Percentiles rank a stretch among this genome's conserved stretches.
These are phyloP conservation scores for Drosophila persimilis DNA, from an alignment of 1,140 invertebrate genomes.

Conservation along the genomic window DNA sequence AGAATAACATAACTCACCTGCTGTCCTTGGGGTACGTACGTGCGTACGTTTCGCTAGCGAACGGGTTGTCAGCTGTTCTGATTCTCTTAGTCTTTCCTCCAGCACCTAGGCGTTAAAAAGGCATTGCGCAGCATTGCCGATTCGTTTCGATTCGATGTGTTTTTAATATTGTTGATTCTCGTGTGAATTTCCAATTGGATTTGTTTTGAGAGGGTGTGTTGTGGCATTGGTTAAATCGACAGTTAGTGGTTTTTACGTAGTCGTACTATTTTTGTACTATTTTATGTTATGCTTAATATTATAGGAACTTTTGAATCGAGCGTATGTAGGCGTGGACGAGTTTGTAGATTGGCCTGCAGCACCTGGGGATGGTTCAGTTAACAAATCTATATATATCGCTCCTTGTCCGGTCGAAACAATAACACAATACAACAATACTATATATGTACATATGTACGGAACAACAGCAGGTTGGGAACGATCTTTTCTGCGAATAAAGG, in stretches of 20 bases:
- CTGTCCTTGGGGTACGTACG: no score
- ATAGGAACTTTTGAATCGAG: slow-evolving; percentile 72
- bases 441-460: no score
- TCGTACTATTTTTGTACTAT: slow-evolving; percentile 58
- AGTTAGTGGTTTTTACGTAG: slow-evolving; percentile 16
- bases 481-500: not conserved
- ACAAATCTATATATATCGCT: not conserved
- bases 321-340: slow-evolving; percentile 31
- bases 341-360: slow-evolving; percentile 41
- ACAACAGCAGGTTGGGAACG: no score
- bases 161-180: slow-evolving; percentile 1
- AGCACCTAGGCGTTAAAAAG: no score
- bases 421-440: no score
- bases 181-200: slow-evolving; percentile 3
- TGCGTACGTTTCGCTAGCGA: no score
- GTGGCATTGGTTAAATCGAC: slow-evolving; percentile 5
- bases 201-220: slow-evolving; percentile 7
- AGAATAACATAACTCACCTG: not conserved
- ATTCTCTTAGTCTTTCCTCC: no score
- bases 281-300: slow-evolving; percentile 50
- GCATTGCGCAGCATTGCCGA: no score
- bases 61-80: no score
- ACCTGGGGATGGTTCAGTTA: slow-evolving; percentile 24
- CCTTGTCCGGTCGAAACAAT: no score
- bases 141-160: no score